Conservation (phyloP, 2,888 invertebrate species). For the Thereva unica region DNA sequence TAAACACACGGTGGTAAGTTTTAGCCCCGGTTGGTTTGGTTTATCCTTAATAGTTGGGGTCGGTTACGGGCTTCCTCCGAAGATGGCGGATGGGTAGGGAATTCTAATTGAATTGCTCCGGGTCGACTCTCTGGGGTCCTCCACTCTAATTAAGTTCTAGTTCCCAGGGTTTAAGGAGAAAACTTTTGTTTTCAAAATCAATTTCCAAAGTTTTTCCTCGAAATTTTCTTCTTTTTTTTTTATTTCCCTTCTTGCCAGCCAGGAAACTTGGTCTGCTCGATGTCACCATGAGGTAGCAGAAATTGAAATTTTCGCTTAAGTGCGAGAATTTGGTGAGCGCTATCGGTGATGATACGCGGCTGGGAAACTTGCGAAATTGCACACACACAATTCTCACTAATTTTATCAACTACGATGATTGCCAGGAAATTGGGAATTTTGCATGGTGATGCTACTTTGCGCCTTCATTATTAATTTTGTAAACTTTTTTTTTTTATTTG, state of each 20-base stretch:
- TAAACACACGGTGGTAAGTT: constrained; percentile 22
- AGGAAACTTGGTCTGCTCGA: too few species aligned
- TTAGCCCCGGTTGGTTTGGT: constrained; percentile 1
- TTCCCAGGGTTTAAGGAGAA: constrained; percentile 21
- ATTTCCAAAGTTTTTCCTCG: constrained; percentile 26
- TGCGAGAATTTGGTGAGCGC: too few species aligned
- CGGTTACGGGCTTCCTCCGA: constrained; percentile 8
- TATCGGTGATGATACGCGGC: too few species aligned
- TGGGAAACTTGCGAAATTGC: too few species aligned
- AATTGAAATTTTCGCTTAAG: too few species aligned
- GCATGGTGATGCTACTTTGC: too few species aligned
- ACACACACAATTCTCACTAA: too few species aligned
- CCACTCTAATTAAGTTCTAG: constrained; percentile 35
- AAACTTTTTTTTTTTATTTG: too few species aligned
- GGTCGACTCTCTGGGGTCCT: constrained; percentile 23
- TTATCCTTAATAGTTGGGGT: constrained; percentile 32
- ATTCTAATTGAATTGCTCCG: constrained; percentile 31
- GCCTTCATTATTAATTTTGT: too few species aligned
- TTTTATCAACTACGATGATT: too few species aligned
- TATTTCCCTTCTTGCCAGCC: background rate
- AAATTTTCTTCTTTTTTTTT: background rate
- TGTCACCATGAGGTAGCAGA: too few species aligned
- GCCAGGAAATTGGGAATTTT: too few species aligned
- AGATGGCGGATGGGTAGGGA: constrained; percentile 22
- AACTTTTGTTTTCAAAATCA: constrained; percentile 34